These are phyloP conservation scores for Macropus fuliginosus DNA, from an alignment of 2,797 vertebrate species.

Conservation along the genomic window DNA sequence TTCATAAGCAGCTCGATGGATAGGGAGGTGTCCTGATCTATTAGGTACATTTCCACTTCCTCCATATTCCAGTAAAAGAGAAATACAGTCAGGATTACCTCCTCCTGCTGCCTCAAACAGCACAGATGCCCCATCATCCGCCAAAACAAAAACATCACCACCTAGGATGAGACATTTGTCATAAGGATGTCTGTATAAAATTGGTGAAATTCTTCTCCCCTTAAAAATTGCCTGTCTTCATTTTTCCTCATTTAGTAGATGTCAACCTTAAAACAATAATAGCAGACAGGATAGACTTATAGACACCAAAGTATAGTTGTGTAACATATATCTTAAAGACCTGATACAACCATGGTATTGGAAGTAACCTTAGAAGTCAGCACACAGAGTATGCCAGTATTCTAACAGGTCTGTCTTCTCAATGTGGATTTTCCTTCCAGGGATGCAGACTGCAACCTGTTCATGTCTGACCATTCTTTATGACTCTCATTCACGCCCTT, in stretches of 20 bases:
- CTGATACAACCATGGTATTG: not conserved
- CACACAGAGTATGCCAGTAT: not conserved
- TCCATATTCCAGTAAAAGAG: conserved; percentile 89
- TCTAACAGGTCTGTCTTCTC: not conserved
- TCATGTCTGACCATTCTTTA: not conserved
- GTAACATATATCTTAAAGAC: not conserved
- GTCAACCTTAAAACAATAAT: conserved; percentile 9
- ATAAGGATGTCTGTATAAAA: not conserved
- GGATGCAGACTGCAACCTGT: not conserved
- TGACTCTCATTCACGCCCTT: not conserved
- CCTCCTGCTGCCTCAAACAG: conserved; percentile 91
- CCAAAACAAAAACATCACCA: conserved; percentile 88
- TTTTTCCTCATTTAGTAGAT: conserved; percentile 20
- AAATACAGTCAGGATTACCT: conserved; percentile 90
- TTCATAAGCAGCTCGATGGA: conserved; percentile 91
- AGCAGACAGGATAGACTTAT: not conserved
- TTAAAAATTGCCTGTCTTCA: not conserved
- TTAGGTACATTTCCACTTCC: conserved; percentile 90
- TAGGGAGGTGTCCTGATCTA: conserved; percentile 89
- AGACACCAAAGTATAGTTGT: not conserved
- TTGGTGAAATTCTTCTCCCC: not conserved
- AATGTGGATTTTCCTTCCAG: not conserved
- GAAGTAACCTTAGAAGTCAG: not conserved
- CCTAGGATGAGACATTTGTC: conserved; percentile 80
- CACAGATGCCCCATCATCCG: conserved; percentile 88